These are phyloP conservation scores for Doryteuthis pealeii DNA, from an alignment of 1,140 invertebrate genomes.

Conservation along the genomic window DNA sequence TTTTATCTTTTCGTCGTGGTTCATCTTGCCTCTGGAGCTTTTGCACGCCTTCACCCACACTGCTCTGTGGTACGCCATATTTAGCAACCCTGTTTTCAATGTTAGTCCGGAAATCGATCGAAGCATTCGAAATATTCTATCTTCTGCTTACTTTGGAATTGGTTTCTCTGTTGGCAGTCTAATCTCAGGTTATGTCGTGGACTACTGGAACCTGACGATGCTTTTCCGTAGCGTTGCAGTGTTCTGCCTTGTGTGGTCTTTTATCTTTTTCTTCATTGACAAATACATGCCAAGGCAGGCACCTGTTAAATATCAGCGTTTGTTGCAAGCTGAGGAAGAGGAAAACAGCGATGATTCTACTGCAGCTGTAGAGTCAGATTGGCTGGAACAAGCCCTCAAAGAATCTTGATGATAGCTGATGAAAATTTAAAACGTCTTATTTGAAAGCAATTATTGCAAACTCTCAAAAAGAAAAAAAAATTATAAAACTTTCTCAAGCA, in stretches of 20 bases:
- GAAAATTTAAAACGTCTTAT: neutral
- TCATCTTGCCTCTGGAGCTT: constrained; percentile 46
- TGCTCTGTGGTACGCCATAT: constrained; percentile 52
- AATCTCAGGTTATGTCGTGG: constrained; percentile 44
- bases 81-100: constrained; percentile 50
- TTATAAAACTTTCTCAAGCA: neutral
- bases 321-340: constrained; percentile 39
- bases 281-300: constrained; percentile 39
- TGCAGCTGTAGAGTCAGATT: constrained; percentile 48
- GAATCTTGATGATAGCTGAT: constrained; percentile 25
- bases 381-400: constrained; percentile 54
- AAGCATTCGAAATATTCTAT: constrained; percentile 47
- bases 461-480: constrained; percentile 19
- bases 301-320: constrained; percentile 43
- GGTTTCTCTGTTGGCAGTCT: constrained; percentile 48
- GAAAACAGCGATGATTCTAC: constrained; percentile 38
- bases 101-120: constrained; percentile 46
- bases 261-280: constrained; percentile 41
- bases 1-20: constrained; percentile 47
- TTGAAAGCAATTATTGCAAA: constrained; percentile 21
- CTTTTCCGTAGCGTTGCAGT: constrained; percentile 43
- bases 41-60: constrained; percentile 52
- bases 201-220: constrained; percentile 39
- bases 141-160: constrained; percentile 52
- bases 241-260: constrained; percentile 39